Base-by-base conservation (phyloP, 2,797 vertebrate genomes). In the Onychomys arenicola region DNA sequence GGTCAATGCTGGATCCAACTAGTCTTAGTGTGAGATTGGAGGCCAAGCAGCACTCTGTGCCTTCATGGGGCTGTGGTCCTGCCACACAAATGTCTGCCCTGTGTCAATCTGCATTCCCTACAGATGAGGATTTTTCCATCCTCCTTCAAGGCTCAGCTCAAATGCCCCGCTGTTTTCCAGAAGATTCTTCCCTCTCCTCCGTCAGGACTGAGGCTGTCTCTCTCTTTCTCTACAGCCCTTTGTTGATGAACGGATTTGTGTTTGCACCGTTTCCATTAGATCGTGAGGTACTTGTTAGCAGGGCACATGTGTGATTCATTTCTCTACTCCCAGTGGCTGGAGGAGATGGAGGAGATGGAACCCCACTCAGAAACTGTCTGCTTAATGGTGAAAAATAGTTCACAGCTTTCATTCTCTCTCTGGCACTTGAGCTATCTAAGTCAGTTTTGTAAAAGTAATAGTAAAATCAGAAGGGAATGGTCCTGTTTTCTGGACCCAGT, bases 351-450 rank as follows among this genome's bases (percentile, higher is more conserved):
- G 17, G 25, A 80, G 69, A 87, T n/a, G 8, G 32, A 52, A 49
- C 71, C 19, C 81, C 91, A 59, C 76, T 94, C 40, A 78, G 92
- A 89, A 93, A 78, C 40, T 29, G 34, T 67, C 76, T 83, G 61
- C 55, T 81, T 46, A 81, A n/a, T 34, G 49, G 43, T 59, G 77
- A 94, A 90, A 89, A 89, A 12, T 29, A 63, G 69, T 87, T 85
- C 75, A 84, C n/a, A 52, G 61, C 49, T 90, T 89, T 27, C 0
- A 10, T 86, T 96, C 49, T 89, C 37, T 43, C 34, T 43, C 55
- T 84, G 32, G 14, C 65, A 34, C 59, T 49, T 88, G 12, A 80
- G 52, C 80, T 87, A 37, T 84, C 73, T 80, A 92, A 91, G 29
- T 69, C 32, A 32, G 49, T 89, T 94, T 57, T 92, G 14, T 87